Percentiles rank a stretch among this genome's conserved stretches.
Conservation (phyloP, 2,797 vertebrate genomes). For the Galaxias olidus region DNA sequence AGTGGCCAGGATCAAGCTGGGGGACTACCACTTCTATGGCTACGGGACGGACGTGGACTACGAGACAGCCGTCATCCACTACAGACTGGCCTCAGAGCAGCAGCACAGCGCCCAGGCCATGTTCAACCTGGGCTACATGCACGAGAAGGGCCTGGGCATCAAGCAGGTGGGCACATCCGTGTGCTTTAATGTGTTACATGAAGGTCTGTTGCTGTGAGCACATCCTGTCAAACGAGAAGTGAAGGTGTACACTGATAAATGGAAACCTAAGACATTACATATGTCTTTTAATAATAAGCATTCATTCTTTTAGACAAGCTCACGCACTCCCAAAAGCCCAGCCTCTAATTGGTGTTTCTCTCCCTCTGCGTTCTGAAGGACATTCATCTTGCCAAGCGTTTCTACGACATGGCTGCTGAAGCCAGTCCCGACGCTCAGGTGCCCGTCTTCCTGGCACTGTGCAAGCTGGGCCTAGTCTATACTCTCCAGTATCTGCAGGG, state of each 20-base stretch:
- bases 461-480: slow-evolving; percentile 91
- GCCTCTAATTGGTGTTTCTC: not conserved
- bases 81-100: slow-evolving; percentile 94
- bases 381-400: slow-evolving; percentile 95
- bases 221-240: too few relatives aligned
- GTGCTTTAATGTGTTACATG: too few relatives aligned
- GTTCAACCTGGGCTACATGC: slow-evolving; percentile 99
- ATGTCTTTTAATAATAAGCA: too few relatives aligned
- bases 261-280: too few relatives aligned
- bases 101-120: slow-evolving; percentile 98
- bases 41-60: slow-evolving; percentile 97
- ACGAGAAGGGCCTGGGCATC: slow-evolving; percentile 96
- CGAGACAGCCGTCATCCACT: slow-evolving; percentile 96
- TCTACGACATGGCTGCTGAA: slow-evolving; percentile 99
- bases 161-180: slow-evolving; percentile 96
- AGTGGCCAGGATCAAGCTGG: slow-evolving; percentile 94
- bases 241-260: too few relatives aligned
- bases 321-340: not conserved
- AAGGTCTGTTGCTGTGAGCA: too few relatives aligned
- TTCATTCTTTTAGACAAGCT: not conserved
- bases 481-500: slow-evolving; percentile 89
- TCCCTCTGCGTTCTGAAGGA: slow-evolving; percentile 74
- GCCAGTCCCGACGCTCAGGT: slow-evolving; percentile 97
- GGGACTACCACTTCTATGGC: slow-evolving; percentile 98
- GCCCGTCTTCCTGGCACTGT: slow-evolving; percentile 94